Evolutionary conservation across 2,113 vertebrate species (phyloP), one percentile per base, ranked within the genome.

Genomic region (Telmatochromis sp.): DNA sequence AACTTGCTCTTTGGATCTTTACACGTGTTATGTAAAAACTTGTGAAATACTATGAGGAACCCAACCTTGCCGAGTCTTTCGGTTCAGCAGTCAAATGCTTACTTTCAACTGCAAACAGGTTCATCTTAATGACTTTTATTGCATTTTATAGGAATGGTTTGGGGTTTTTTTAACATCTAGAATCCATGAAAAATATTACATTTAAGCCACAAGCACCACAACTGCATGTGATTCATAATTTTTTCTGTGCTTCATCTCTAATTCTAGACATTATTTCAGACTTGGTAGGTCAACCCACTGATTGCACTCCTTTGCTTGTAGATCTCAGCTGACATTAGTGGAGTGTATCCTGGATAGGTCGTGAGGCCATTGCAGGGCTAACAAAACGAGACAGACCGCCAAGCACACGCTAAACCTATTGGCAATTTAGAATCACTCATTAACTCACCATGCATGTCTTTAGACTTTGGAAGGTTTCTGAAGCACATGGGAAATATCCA

Each of bases 21-120:
- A 3, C 53, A 15, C 4, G 37, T 26, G 80, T 86, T 83, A 86
- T 35, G 40, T 82, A 71, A 83, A 89, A 89, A 83, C 57, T 11
- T 23, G 73, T 86, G 8, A 86, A 73, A 82, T 47, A 82, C 5
- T 35, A 12, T 5, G 7, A 57, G 4, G 68, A 55, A 58, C 15
- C 4, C 12, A 31, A 86, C 54, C 3, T 63, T 3, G 8, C 13
- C 7, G 28, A 82, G 23, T 57, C 15, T 87, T 91, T 75, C 15
- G 21, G 57, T 55, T 31, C 63, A 73, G 40, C 40, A 75, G 31
- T 51, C 57, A 80, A 85, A 86, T 58, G 80, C 80, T 78, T 54
- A 40, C 11, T 86, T 7, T 45, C 45, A 53, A 23, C 35, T 75
- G 40, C 17, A 83, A 68, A 87, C 47, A 7, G 12, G 8, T 83